Conservation (phyloP, 2,888 invertebrate species). For the Patella ulyssiponensis region DNA sequence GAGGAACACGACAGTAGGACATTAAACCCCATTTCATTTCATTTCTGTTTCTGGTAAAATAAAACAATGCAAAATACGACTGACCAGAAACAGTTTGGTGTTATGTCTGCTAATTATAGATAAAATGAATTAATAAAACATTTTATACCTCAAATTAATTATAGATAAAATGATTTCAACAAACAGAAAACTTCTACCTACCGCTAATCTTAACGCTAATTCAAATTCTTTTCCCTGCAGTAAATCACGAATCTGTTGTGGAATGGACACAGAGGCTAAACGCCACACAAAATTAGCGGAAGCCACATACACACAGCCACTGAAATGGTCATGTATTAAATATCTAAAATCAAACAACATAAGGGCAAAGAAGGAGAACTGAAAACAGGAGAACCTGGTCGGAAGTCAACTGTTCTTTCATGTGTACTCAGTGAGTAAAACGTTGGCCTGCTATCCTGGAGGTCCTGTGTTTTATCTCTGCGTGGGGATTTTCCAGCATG, state of each 20-base stretch:
- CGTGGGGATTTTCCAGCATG: no score
- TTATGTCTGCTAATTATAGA: no score
- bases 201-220: slow-evolving; percentile 90
- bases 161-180: not conserved
- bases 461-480: no score
- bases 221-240: slow-evolving; percentile 93
- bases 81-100: no score
- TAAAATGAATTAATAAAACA: no score
- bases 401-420: not conserved
- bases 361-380: not conserved
- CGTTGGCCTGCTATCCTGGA: no score
- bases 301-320: slow-evolving; percentile 87
- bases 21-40: not conserved
- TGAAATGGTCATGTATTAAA: slow-evolving; percentile 31
- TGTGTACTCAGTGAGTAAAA: no score
- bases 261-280: slow-evolving; percentile 84
- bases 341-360: not conserved
- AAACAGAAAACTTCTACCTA: slow-evolving; percentile 73
- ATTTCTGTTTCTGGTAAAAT: not conserved
- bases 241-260: slow-evolving; percentile 87
- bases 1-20: no score
- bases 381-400: not conserved
- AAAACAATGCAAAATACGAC: not conserved
- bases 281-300: slow-evolving; percentile 85
- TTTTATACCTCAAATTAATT: no score